A percentile compares a stretch with the other conserved stretches of the same genome.
Evolutionary conservation across 2,113 vertebrate species (phyloP).

Genomic region (Phoxinus phoxinus): DNA sequence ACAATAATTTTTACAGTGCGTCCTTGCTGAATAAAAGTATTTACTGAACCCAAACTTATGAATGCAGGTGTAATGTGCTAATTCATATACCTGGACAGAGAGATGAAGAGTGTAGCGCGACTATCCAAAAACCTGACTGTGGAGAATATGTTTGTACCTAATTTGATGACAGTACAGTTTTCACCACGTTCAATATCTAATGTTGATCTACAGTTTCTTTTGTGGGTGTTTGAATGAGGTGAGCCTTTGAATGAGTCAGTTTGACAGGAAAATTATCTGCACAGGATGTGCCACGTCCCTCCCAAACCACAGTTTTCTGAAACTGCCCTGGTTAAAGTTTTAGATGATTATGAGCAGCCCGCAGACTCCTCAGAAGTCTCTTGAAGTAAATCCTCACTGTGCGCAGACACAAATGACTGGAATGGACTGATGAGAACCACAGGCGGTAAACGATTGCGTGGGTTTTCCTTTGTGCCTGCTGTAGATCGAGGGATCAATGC

Average conservation of each 20-base stretch:
- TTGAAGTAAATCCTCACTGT: conserved; percentile 48
- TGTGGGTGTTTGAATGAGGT: not conserved
- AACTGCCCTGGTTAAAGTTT: conserved; percentile 12
- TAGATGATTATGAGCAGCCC: not conserved
- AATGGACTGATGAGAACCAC: conserved; percentile 63
- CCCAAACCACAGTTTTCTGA: conserved; percentile 29
- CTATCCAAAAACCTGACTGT: not conserved
- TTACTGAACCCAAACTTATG: too few species aligned
- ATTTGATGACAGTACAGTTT: not conserved
- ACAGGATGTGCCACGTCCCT: not conserved
- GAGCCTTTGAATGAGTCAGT: not conserved
- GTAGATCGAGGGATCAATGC: conserved; percentile 53
- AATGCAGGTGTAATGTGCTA: too few species aligned
- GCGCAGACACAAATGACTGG: conserved; percentile 71
- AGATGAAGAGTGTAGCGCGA: not conserved
- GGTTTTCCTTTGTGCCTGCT: conserved; percentile 64
- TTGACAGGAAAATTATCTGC: not conserved
- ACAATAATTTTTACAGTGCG: too few species aligned
- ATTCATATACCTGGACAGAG: not conserved
- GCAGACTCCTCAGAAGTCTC: conserved; percentile 31
- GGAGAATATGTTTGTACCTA: not conserved
- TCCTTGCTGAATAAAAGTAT: not conserved
- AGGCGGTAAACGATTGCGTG: conserved; percentile 60
- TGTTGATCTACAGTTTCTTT: not conserved
- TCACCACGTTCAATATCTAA: not conserved